phyloP scores from a whole-genome alignment of 2,888 invertebrate species.

The Galeruca laticollis region DNA sequence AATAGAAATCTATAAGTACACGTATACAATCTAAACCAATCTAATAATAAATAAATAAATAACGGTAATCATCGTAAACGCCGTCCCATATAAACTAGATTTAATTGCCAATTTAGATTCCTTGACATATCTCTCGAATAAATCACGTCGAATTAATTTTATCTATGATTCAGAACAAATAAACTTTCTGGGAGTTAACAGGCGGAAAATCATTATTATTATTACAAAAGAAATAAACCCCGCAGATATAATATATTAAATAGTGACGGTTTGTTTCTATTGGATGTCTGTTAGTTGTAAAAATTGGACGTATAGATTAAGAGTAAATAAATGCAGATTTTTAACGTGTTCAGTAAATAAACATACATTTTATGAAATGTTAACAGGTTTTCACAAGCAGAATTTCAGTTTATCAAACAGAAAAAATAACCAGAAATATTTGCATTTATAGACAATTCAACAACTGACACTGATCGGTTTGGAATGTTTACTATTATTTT shows the following conservation, averaged over 20 bases:
- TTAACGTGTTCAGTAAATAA: not conserved
- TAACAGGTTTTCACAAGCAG: not conserved
- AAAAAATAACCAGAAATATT: too few species aligned
- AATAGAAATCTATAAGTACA: not conserved
- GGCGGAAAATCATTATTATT: slow-evolving; percentile 10
- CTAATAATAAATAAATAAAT: slow-evolving; percentile 4
- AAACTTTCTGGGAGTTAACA: slow-evolving; percentile 3
- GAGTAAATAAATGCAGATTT: not conserved
- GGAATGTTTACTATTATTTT: too few species aligned
- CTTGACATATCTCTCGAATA: slow-evolving; percentile 14
- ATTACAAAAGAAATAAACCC: not conserved
- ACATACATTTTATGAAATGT: not conserved
- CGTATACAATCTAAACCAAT: not conserved
- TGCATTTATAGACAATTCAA: too few species aligned
- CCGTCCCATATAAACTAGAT: not conserved
- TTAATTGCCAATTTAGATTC: slow-evolving; percentile 11
- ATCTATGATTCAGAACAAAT: slow-evolving; percentile 9
- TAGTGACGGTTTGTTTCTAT: not conserved
- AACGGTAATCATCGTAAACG: not conserved
- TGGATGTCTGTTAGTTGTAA: not conserved
- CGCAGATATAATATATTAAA: not conserved
- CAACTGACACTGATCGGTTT: too few species aligned
- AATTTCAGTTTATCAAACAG: too few species aligned
- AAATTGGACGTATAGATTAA: not conserved
- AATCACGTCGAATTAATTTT: not conserved